These are phyloP conservation scores for Serrognathus titanus DNA, from an alignment of 2,888 invertebrate species.

Conservation along the genomic window DNA sequence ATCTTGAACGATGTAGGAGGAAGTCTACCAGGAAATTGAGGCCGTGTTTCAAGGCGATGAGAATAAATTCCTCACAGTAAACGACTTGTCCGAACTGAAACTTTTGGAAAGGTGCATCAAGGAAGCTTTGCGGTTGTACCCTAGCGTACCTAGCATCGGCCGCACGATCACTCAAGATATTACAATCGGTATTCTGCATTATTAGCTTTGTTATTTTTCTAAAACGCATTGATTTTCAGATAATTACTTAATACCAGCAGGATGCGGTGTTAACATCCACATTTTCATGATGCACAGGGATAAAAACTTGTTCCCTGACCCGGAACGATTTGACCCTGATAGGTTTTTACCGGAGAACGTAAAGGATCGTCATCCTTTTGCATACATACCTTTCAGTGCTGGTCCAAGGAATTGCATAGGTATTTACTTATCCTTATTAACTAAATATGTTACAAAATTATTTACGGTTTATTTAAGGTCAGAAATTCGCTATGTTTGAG, in stretches of 20 bases:
- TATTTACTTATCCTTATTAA: constrained; percentile 31
- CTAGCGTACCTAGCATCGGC: constrained; percentile 65
- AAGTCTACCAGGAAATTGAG: constrained; percentile 51
- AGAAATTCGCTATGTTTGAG: constrained; percentile 12
- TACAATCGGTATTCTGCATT: constrained; percentile 49
- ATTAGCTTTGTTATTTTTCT: neutral
- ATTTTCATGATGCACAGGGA: constrained; percentile 56
- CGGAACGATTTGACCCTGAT: constrained; percentile 64
- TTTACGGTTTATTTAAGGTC: neutral
- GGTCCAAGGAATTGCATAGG: constrained; percentile 67
- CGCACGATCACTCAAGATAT: constrained; percentile 57
- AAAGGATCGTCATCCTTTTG: constrained; percentile 66
- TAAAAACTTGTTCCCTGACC: constrained; percentile 60
- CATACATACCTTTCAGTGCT: constrained; percentile 52
- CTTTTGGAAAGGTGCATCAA: constrained; percentile 69
- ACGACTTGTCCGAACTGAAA: constrained; percentile 59
- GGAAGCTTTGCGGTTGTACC: constrained; percentile 63
- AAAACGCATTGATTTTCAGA: constrained; percentile 5
- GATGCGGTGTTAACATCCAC: constrained; percentile 19
- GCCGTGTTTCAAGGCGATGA: constrained; percentile 47
- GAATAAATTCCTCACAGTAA: constrained; percentile 53
- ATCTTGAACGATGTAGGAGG: constrained; percentile 43
- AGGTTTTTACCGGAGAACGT: constrained; percentile 70
- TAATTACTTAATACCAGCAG: constrained; percentile 20
- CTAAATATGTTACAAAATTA: neutral